Evolutionary conservation across 2,113 vertebrate genomes (phyloP).

Genomic region (Ceratotherium simum): DNA sequence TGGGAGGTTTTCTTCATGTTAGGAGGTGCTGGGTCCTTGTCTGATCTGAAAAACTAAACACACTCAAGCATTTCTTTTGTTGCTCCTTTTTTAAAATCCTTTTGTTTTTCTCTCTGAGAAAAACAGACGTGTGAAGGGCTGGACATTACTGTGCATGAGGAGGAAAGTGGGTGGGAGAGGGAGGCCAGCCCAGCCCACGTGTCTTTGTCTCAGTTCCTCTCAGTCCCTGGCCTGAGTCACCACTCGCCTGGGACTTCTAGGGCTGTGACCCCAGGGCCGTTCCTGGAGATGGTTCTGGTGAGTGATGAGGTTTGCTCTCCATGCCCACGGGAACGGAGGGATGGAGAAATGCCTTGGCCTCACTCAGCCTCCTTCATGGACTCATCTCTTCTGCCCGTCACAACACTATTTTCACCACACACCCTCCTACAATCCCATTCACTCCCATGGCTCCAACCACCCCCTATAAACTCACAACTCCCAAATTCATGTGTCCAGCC

Average conservation of each 20-base stretch:
- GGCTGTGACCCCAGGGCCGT: background rate
- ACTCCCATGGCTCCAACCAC: background rate
- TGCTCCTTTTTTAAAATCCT: background rate
- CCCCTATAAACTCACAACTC: background rate
- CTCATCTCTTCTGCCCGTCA: background rate
- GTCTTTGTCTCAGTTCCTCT: background rate
- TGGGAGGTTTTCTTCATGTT: conserved; percentile 4
- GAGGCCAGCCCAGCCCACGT: fast-evolving
- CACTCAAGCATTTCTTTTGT: background rate
- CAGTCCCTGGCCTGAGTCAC: background rate
- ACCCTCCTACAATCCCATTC: background rate
- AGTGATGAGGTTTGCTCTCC: background rate
- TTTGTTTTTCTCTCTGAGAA: background rate
- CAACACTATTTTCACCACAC: background rate
- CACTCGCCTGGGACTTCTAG: background rate
- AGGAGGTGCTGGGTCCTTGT: background rate
- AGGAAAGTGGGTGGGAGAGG: background rate
- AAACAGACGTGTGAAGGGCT: background rate
- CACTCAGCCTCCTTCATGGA: background rate
- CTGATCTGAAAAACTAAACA: conserved; percentile 10
- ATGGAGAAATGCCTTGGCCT: background rate
- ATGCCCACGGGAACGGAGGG: background rate
- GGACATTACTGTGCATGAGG: background rate
- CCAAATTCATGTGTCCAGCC: background rate
- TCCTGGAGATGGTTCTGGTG: background rate